Percentiles rank a stretch among this genome's conserved stretches.
Conservation (phyloP, 2,888 invertebrate genomes). For the Lepidocyrtoides sp. region DNA sequence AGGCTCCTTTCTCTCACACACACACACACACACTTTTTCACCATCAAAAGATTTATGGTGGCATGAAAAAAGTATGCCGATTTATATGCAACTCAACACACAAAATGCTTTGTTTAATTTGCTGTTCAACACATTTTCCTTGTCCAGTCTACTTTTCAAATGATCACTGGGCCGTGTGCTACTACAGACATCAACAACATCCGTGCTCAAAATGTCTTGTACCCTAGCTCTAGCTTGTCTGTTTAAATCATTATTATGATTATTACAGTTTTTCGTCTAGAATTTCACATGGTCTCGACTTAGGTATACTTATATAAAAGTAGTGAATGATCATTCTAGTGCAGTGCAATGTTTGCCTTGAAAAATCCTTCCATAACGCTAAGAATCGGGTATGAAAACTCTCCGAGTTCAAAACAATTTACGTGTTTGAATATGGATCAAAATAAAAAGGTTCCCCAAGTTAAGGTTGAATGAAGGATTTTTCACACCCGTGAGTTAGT, state of each 20-base stretch:
- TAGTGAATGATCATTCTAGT: too few species aligned
- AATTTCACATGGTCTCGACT: constrained; percentile 46
- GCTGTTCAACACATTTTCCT: constrained; percentile 52
- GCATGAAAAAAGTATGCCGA: neutral
- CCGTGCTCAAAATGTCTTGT: neutral
- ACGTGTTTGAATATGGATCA: neutral
- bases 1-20: constrained; percentile 3
- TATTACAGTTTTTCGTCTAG: constrained; percentile 32
- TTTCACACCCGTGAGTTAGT: neutral
- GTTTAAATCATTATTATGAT: neutral
- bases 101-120: constrained; percentile 36
- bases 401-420: neutral
- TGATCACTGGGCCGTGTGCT: constrained; percentile 41
- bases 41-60: constrained; percentile 15
- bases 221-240: neutral
- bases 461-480: too few species aligned
- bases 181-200: neutral
- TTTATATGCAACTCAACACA: neutral
- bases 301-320: too few species aligned
- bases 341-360: too few species aligned
- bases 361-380: neutral
- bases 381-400: neutral
- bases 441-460: neutral
- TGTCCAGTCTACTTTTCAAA: constrained; percentile 69
- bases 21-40: neutral